Base-by-base conservation (phyloP, 1,140 invertebrate genomes). In the Dreissena polymorpha region DNA sequence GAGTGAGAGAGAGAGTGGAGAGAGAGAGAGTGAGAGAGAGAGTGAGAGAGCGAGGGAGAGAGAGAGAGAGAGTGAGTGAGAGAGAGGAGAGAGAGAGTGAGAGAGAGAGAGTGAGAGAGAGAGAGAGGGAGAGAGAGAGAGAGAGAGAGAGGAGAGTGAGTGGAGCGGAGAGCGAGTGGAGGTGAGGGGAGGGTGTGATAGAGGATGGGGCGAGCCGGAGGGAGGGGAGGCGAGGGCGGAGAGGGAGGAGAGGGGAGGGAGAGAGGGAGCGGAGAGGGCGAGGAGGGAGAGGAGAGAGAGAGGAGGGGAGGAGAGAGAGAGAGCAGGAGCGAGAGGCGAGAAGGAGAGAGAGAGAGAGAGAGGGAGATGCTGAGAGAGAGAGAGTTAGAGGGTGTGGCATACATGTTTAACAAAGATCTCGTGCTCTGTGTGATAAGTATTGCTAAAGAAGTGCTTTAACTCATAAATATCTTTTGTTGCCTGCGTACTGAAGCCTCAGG, bases 291-390 rank as follows among this genome's bases (percentile, higher is more conserved):
- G 23, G 13, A 23, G 65, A 23, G 13, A 23, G 65, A 23, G 25
- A 68, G 23, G 65, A 57, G 65, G 12, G 65, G 13, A 23, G 25
- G 65, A 68, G 65, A 68, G 13, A 68, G 12, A 68, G 13, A 23
- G 65, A 23, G 65, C 12, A 23, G 25, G 65, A 13, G n/a, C n/a
- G n/a, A n/a, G n/a, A n/a, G n/a, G n/a, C n/a, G n/a, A n/a, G n/a
- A n/a, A n/a, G n/a, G n/a, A 68, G 13, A 68, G 65, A 68, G 23
- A 68, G 65, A 23, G 65, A 23, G 65, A 68, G 65, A 23, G 65
- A 68, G 65, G 13, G 23, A 23, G 65, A 68, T 13, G 25, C 13
- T 18, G 65, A 68, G 23, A 68, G 23, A 68, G 23, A 68, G 65
- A 23, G 65, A 68, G 23, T 18, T 13, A 68, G 65, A 68, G 65